Base-by-base conservation (phyloP, 2,113 vertebrate species). In the Megaleporinus macrocephalus region DNA sequence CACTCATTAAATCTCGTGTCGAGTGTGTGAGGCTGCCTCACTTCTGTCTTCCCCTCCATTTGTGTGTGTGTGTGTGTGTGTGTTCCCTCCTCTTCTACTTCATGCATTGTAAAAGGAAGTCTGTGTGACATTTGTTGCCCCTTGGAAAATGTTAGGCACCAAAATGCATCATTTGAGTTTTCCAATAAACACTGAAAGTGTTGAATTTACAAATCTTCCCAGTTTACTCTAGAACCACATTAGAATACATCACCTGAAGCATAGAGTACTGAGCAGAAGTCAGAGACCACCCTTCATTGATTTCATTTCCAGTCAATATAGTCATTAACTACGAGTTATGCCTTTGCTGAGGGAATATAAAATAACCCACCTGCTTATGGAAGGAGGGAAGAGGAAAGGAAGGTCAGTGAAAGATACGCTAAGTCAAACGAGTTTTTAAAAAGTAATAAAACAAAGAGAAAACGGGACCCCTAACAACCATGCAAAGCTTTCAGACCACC, bases 1-100 rank as follows among this genome's bases (percentile, higher is more conserved):
- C 87, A 88, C 89, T 86, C 81, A 86, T 85, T 87, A 90, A 84
- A 87, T 82, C 78, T 86, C 29, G 59, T 72, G 62, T 72, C 44
- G 78, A 87, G 69, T 78, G 62, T 79, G 22, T 59, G 51, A 59
- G 44, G 51, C 33, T 66, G 62, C 75, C 63, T 36, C 51, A 44
- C 51, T 53, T 62, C 41, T 82, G 61, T 80, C 47, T 78, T 57
- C 62, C 74, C 30, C 71, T 26, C 79, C 24, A 66, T 30, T 78
- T 68, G 47, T 36, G 29, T 57, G 57, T 76, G 22, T 51, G 41
- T 49, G 75, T 65, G 75, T 30, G 16, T 75, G 27, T 33, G 27
- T 57, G 51, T 20, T 27, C 22, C 11, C 18, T 63, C 22, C 20
- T 80, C 13, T 11, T 75, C 53, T 29, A 11, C 20, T 75, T 36